Base-by-base conservation (phyloP, 2,797 vertebrate genomes). In the Centroberyx gerrardi region DNA sequence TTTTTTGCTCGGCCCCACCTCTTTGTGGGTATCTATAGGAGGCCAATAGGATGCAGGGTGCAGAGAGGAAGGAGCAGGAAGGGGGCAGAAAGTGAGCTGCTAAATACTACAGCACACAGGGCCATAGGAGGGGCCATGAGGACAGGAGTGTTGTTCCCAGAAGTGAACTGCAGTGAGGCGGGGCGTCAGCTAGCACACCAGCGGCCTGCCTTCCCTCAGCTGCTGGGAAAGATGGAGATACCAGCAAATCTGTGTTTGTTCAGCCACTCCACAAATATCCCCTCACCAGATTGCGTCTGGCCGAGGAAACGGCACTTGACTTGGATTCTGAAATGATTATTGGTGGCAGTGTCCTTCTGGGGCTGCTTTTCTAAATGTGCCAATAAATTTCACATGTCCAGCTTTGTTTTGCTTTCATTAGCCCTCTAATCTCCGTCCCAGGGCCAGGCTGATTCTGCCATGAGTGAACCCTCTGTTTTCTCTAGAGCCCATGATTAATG, bases 371-470 rank as follows among this genome's bases (percentile, higher is more conserved):
- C 90, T 94, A 94, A 95, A 94, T 92, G 90, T 92, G 93, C 93
- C 94, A 96, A 96, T 96, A 95, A 95, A 96, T 95, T 95, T 95
- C 93, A 95, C 94, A 94, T 95, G 95, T 96, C 94, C 91, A 92
- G 94, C 92, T 96, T 95, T 95, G 95, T 95, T 96, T 96, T 94
- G 92, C 93, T 96, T 96, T 95, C 95, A 95, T 95, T 95, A 95
- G 93, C 84, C 91, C 92, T 91, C 87, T 95, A 95, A 96, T 95
- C 95, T 94, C 87, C 88, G 87, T 94, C 89, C 86, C 93, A 90
- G 90, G 93, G 93, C 91, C 90, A 85, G 88, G 90, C 90, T 49
- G 56, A 87, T 86, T 91, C 88, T 93, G 90, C 90, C 90, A 90
- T 90, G 89, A 94, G 87, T 92, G 88, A 93, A 90, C 90, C 87